Evolutionary conservation across 2,113 vertebrate species (phyloP).

Genomic region (Ciconia maguari): DNA sequence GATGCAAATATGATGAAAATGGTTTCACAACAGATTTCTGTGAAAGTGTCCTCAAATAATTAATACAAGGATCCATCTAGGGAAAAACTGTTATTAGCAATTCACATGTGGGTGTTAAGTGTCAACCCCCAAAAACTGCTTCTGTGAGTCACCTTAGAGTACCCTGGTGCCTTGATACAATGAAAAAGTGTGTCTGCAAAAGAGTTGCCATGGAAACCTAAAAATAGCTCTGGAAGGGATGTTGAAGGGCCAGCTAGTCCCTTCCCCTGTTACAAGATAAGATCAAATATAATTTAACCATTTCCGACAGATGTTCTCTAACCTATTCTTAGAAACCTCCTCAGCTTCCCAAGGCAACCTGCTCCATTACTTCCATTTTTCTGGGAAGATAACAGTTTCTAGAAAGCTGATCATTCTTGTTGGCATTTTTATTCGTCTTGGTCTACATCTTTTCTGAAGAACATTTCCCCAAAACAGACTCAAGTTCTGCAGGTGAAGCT

Average conservation of each 20-base stretch:
- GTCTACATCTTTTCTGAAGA: neutral
- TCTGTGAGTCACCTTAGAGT: neutral
- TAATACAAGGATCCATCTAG: neutral
- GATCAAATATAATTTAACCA: slow-evolving; percentile 39
- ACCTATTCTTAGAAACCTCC: slow-evolving; percentile 34
- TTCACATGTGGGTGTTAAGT: neutral
- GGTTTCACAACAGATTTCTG: neutral
- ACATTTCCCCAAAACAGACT: neutral
- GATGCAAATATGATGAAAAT: neutral
- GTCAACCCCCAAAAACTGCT: neutral
- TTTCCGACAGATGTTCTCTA: slow-evolving; percentile 20
- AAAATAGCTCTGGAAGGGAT: slow-evolving; percentile 55
- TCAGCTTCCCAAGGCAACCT: neutral
- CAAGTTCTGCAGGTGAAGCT: neutral
- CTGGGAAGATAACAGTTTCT: neutral
- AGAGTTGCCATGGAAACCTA: slow-evolving; percentile 55
- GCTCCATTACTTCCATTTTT: neutral
- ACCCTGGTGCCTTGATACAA: neutral
- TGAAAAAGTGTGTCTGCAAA: neutral
- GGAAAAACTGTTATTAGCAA: neutral
- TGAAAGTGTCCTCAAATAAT: neutral
- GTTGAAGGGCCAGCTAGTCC: slow-evolving; percentile 30
- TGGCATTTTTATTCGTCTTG: neutral
- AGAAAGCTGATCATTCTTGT: neutral
- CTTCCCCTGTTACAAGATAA: slow-evolving; percentile 32